Evolutionary conservation across 2,797 vertebrate genomes (phyloP), one percentile per base, ranked within the genome.

Genomic region (Sebastes hubbsi): DNA sequence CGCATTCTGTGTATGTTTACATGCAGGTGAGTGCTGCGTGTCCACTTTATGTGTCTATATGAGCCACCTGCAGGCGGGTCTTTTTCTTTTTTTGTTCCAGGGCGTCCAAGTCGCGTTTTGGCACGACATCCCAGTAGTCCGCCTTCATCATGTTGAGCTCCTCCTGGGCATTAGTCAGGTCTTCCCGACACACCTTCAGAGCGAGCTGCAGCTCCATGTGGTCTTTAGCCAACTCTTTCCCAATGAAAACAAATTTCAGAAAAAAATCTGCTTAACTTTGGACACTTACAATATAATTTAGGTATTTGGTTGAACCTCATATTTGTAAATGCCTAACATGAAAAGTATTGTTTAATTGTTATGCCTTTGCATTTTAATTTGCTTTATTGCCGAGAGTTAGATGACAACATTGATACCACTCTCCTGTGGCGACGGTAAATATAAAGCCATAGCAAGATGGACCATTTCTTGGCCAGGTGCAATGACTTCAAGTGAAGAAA

Each of bases 111-210:
- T 96, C 90, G 70, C 90, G 94, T 76, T 93, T 95, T 29, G 96
- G 95, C n/a, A 97, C 96, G 1, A 96, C 95, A 2, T 97, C 96
- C 80, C 93, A 94, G 29, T 95, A 96, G 62, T 96, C 95, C 6
- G 96, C 95, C 71, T 91, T 95, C 77, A 97, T 84, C 22, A 81
- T 90, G 72, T 91, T 96, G 61, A 97, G 93, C 74, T 97, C 95
- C 88, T 94, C 88, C 89, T 97, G 96, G 4, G 91, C 90, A 85
- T 87, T 94, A 22, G 94, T 95, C 90, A 98, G 93, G 88, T 97
- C 97, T 85, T 91, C 91, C 64, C 88, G 95, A 38, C 96, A 94
- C 64, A 96, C 90, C 71, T 94, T 96, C 18, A 97, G 88, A 55
- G 96, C 95, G n/a, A 97, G 72, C 22, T 94, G 92, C 83, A 97